Conservation (phyloP, 2,797 vertebrate species). For the Lindbergichthys nudifrons region DNA sequence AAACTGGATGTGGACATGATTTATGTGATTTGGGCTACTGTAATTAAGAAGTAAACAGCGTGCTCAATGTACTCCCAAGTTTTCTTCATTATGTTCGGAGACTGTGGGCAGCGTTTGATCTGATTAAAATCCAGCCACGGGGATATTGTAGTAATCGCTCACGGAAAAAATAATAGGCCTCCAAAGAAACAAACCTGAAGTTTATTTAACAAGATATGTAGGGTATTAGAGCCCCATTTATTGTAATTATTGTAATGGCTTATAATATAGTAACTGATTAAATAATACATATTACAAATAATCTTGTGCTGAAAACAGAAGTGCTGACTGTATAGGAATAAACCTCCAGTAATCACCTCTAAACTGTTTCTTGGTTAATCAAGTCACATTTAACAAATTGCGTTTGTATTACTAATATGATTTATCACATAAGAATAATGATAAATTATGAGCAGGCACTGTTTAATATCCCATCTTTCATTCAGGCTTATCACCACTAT, state of each 20-base stretch:
- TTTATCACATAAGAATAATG: slow-evolving; percentile 19
- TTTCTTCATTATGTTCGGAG: slow-evolving; percentile 63
- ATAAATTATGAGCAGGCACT: slow-evolving; percentile 2
- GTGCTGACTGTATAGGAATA: not conserved
- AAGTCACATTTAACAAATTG: not conserved
- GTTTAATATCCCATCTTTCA: slow-evolving; percentile 6
- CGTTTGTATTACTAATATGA: slow-evolving; percentile 8
- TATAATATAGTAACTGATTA: not conserved
- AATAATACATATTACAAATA: not conserved
- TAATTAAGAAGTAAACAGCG: slow-evolving; percentile 74
- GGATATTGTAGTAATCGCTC: slow-evolving; percentile 50
- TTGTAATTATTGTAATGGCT: not conserved
- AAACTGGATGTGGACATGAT: slow-evolving; percentile 57
- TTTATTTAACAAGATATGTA: slow-evolving; percentile 28
- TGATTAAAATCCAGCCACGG: slow-evolving; percentile 57
- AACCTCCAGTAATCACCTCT: not conserved
- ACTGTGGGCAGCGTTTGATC: slow-evolving; percentile 52
- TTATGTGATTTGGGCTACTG: slow-evolving; percentile 66
- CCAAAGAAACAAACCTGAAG: slow-evolving; percentile 16
- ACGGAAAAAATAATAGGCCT: slow-evolving; percentile 30
- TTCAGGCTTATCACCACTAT: slow-evolving; percentile 19
- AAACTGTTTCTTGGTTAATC: slow-evolving; percentile 15
- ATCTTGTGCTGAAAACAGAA: not conserved
- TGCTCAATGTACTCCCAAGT: slow-evolving; percentile 40
- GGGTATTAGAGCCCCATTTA: not conserved